Conservation (phyloP, 2,797 vertebrate species). For the Trematomus bernacchii region DNA sequence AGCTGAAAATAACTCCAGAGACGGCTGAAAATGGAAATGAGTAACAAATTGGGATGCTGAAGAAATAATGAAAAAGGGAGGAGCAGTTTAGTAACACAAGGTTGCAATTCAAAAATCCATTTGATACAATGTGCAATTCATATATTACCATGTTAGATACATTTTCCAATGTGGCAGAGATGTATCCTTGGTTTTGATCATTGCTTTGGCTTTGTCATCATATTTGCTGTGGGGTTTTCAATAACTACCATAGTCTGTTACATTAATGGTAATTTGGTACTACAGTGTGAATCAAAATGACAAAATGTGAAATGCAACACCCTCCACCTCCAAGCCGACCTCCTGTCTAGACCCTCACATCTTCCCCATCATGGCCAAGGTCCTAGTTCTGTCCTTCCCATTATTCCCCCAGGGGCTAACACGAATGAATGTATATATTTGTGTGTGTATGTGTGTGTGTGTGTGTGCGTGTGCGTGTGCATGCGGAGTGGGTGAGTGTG, state of each 20-base stretch:
- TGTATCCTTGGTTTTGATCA: conserved; percentile 12
- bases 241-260: conserved; percentile 5
- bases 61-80: not conserved
- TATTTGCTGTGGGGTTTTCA: conserved; percentile 17
- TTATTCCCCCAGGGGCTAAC: conserved; percentile 67
- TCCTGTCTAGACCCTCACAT: conserved; percentile 54
- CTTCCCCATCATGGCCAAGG: conserved; percentile 63
- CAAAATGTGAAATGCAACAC: conserved; percentile 46
- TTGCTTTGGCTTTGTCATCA: conserved; percentile 9
- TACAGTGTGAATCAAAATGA: conserved; percentile 40
- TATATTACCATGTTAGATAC: not conserved
- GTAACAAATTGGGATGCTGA: not conserved
- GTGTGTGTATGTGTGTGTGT: conserved; percentile 18
- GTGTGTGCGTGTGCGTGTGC: not conserved
- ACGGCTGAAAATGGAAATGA: conserved; percentile 14
- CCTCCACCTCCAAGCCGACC: conserved; percentile 44
- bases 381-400: conserved; percentile 81
- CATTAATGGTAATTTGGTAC: conserved; percentile 26
- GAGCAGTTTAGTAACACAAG: not conserved
- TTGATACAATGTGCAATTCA: not conserved
- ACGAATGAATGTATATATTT: conserved; percentile 38
- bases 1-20: conserved; percentile 16
- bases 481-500: not conserved
- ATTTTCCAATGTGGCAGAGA: not conserved
- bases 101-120: not conserved